A percentile compares a stretch with the other conserved stretches of the same genome.
phyloP scores from a whole-genome alignment of 2,888 invertebrate genomes.

The Marasmarcha lunaedactyla region DNA sequence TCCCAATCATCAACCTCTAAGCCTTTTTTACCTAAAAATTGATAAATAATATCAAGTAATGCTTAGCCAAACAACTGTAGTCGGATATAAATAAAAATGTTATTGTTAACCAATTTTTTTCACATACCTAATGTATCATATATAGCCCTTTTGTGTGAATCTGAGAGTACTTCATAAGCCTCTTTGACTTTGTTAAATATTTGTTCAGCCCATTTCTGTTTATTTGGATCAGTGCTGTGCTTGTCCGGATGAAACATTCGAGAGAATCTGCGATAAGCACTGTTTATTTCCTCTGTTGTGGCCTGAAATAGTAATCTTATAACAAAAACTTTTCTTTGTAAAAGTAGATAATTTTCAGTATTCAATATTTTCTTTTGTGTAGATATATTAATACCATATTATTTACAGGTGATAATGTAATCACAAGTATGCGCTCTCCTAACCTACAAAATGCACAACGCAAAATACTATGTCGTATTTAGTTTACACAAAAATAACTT shows the following conservation, averaged over 20 bases:
- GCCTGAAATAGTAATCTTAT: constrained; percentile 76
- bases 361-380: too few species aligned
- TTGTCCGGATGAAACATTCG: constrained; percentile 97
- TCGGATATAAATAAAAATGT: too few species aligned
- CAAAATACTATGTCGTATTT: too few species aligned
- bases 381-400: too few species aligned
- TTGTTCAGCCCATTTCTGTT: constrained; percentile 90
- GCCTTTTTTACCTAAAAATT: constrained; percentile 86
- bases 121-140: constrained; percentile 84
- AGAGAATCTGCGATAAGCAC: constrained; percentile 92
- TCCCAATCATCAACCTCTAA: constrained; percentile 97
- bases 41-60: constrained; percentile 6
- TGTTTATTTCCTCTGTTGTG: constrained; percentile 89
- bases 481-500: too few species aligned
- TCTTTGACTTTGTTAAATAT: constrained; percentile 93
- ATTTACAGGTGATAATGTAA: too few species aligned
- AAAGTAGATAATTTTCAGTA: too few species aligned
- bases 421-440: too few species aligned
- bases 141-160: constrained; percentile 94
- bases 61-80: too few species aligned
- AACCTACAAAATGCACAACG: constrained; percentile 4
- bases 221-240: constrained; percentile 82
- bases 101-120: too few species aligned
- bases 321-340: too few species aligned
- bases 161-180: constrained; percentile 95